Percentiles rank a stretch among this genome's conserved stretches.
These are phyloP conservation scores for Grallaria varia DNA, from an alignment of 2,113 vertebrate genomes.

Conservation along the genomic window DNA sequence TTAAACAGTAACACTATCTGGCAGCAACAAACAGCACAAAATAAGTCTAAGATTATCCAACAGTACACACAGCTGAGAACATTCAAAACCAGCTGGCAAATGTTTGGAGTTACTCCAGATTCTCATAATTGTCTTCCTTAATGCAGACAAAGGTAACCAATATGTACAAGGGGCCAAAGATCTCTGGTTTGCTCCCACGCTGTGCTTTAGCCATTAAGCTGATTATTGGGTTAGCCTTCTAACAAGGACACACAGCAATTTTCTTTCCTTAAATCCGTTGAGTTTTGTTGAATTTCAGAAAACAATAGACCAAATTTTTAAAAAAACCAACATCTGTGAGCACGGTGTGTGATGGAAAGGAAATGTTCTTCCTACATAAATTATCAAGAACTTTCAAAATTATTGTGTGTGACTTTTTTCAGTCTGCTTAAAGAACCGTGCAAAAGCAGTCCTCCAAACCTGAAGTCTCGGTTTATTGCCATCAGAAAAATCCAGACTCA, in stretches of 20 bases:
- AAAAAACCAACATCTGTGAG: not conserved
- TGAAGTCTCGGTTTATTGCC: not conserved
- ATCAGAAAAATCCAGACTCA: not conserved
- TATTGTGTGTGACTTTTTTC: not conserved
- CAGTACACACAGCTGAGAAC: conserved; percentile 62
- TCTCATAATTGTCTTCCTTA: conserved; percentile 26
- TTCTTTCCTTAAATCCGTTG: not conserved
- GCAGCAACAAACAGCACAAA: conserved; percentile 51
- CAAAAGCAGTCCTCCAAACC: not conserved
- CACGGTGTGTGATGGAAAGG: not conserved
- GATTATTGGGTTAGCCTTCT: not conserved
- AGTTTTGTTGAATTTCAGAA: not conserved
- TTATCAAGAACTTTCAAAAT: not conserved
- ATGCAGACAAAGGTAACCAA: conserved; percentile 27
- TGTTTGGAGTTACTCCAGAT: conserved; percentile 49
- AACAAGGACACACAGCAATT: not conserved
- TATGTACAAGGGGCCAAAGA: not conserved
- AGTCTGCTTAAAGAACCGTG: not conserved
- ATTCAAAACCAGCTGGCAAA: conserved; percentile 64
- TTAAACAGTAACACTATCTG: conserved; percentile 68
- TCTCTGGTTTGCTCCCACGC: not conserved
- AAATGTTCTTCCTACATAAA: not conserved
- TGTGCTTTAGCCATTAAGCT: not conserved
- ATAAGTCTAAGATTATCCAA: conserved; percentile 59
- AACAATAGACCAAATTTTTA: not conserved